Conservation (phyloP, 2,797 vertebrate genomes). For the Chanos chanos region DNA sequence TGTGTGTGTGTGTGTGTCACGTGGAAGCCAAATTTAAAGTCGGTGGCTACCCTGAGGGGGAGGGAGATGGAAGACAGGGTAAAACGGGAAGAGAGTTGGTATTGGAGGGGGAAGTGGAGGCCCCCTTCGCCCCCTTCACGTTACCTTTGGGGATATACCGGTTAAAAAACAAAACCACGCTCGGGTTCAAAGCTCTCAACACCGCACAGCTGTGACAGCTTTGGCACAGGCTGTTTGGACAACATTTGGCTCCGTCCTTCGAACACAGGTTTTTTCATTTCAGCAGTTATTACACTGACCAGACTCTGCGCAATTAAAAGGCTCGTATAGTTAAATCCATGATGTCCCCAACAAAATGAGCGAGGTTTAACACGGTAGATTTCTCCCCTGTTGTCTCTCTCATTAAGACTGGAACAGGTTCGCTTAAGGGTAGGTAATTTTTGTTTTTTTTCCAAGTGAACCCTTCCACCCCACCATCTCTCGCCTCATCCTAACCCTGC, state of each 20-base stretch:
- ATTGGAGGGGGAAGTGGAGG: conserved; percentile 47
- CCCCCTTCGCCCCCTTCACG: conserved; percentile 38
- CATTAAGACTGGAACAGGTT: conserved; percentile 41
- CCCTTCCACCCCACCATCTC: too few species aligned
- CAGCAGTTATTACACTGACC: too few species aligned
- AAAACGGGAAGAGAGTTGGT: neutral
- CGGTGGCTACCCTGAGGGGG: neutral
- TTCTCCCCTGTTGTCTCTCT: too few species aligned
- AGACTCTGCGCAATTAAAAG: too few species aligned
- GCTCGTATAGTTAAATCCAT: too few species aligned
- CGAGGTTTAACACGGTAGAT: too few species aligned
- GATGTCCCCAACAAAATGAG: too few species aligned
- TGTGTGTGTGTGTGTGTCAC: conserved; percentile 15
- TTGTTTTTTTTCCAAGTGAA: too few species aligned
- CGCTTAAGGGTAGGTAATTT: conserved; percentile 46
- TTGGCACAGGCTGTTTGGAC: neutral
- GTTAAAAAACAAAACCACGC: conserved; percentile 58
- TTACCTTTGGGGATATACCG: conserved; percentile 37
- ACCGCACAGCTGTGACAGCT: conserved; percentile 27
- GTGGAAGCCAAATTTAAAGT: conserved; percentile 12
- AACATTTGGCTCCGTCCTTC: neutral
- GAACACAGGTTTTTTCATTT: too few species aligned
- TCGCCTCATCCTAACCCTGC: too few species aligned
- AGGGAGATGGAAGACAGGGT: neutral
- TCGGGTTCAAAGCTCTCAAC: conserved; percentile 25